phyloP scores from a whole-genome alignment of 2,113 vertebrate genomes.

The Buteo buteo region DNA sequence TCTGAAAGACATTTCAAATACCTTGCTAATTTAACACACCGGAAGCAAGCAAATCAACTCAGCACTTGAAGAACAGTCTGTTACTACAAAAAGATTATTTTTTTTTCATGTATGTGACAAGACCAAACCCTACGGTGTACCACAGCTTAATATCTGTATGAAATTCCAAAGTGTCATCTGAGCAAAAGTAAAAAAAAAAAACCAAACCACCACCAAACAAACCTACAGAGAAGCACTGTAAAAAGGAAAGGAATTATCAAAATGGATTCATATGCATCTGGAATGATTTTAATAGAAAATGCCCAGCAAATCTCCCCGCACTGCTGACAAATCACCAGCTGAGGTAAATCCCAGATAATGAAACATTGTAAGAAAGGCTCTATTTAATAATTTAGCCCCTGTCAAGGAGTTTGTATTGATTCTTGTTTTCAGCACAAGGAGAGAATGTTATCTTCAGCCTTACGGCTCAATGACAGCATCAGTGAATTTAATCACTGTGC shows the following conservation, averaged over 20 bases:
- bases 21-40: not conserved
- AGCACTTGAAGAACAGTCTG: not conserved
- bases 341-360: constrained; percentile 82
- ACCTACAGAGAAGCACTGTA: not conserved
- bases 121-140: not conserved
- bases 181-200: constrained; percentile 1
- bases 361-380: constrained; percentile 76
- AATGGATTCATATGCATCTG: constrained; percentile 58
- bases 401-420: constrained; percentile 85
- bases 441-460: constrained; percentile 82
- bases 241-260: constrained; percentile 53
- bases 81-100: not conserved
- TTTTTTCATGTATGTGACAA: not conserved
- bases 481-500: constrained; percentile 80
- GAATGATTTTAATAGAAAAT: constrained; percentile 70
- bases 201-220: not conserved
- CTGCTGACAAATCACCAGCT: constrained; percentile 65
- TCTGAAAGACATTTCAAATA: not conserved
- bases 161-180: constrained; percentile 32
- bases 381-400: constrained; percentile 89
- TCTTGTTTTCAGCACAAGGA: constrained; percentile 81
- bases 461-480: constrained; percentile 76
- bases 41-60: not conserved
- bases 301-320: constrained; percentile 65
- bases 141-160: not conserved